A percentile compares a stretch with the other conserved stretches of the same genome.
Evolutionary conservation across 2,797 vertebrate genomes (phyloP).

Genomic region (Cyclopterus lumpus): DNA sequence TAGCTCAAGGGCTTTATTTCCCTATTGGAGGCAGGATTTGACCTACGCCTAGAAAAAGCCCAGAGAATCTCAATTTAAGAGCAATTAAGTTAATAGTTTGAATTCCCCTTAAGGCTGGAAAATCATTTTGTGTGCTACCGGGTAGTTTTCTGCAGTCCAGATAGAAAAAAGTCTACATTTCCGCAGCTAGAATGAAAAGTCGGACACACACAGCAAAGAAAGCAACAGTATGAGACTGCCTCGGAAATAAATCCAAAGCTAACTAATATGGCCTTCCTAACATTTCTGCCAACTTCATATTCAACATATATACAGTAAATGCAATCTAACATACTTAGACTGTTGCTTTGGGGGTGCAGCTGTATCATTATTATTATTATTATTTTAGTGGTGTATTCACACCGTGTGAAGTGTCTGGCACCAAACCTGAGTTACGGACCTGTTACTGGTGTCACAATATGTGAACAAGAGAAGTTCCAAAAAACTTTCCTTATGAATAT

Average conservation of each 20-base stretch:
- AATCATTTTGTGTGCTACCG: conserved; percentile 21
- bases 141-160: conserved; percentile 21
- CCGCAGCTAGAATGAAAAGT: conserved; percentile 18
- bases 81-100: conserved; percentile 17
- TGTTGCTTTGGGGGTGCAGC: background rate
- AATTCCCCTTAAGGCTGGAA: background rate
- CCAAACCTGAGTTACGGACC: conserved; percentile 26
- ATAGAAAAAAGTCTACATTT: conserved; percentile 11
- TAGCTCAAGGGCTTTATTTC: conserved; percentile 2
- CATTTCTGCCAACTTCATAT: background rate
- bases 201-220: background rate
- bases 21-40: conserved; percentile 25
- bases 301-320: background rate
- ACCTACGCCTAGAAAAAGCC: background rate
- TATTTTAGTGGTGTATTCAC: background rate
- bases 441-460: conserved; percentile 16
- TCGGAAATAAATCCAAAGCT: conserved; percentile 2
- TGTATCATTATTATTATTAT: background rate
- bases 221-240: background rate
- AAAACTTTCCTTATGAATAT: conserved; percentile 33
- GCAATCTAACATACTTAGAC: background rate
- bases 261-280: background rate
- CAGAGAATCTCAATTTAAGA: conserved; percentile 16
- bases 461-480: background rate
- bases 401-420: background rate